Conservation (phyloP, 2,113 vertebrate genomes). For the Pyxicephalus adspersus region DNA sequence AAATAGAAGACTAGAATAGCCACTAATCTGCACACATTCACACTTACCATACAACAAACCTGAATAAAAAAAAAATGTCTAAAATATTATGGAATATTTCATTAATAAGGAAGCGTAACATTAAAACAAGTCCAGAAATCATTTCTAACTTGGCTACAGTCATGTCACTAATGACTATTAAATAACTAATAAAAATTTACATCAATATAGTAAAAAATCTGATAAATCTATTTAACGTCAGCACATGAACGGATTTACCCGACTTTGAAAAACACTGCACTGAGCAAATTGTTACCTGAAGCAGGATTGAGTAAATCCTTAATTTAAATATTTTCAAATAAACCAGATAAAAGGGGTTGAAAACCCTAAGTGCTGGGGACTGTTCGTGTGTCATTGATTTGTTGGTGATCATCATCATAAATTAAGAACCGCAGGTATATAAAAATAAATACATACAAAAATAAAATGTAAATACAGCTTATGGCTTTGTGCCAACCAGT, state of each 20-base stretch:
- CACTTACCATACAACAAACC: neutral
- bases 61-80: slow-evolving; percentile 8
- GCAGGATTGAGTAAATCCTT: neutral
- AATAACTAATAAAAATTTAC: slow-evolving; percentile 10
- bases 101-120: neutral
- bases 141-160: neutral
- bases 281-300: neutral
- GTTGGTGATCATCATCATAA: neutral
- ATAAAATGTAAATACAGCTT: neutral
- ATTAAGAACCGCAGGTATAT: neutral
- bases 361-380: slow-evolving; percentile 6
- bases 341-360: neutral
- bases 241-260: neutral
- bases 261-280: neutral
- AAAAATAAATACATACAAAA: slow-evolving; percentile 21
- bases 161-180: neutral
- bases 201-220: neutral
- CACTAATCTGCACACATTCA: neutral
- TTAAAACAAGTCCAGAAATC: slow-evolving; percentile 4
- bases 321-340: neutral
- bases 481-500: neutral
- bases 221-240: neutral
- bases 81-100: neutral
- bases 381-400: neutral
- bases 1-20: neutral